Evolutionary conservation across 1,140 invertebrate genomes (phyloP), one percentile per base, ranked within the genome.

Genomic region (Monomorium pharaonis): DNA sequence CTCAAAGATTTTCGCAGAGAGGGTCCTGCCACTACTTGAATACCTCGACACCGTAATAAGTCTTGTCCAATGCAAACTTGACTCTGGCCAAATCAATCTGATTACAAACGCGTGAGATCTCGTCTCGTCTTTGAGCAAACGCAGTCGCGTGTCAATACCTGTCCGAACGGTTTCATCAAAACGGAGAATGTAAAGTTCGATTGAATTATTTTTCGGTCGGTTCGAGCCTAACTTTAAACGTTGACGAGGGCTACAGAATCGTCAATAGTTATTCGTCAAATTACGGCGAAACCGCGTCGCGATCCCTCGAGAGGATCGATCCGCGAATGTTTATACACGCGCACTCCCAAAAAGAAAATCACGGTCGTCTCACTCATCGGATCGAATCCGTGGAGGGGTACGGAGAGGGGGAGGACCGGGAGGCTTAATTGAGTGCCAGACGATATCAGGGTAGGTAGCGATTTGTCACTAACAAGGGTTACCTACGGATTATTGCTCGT

Each of bases 241-340:
- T 16, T 6, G 10, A 42, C 30, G 9, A 69, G 21, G 47, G 63
- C 0, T n/a, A 37, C 5, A 14, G 42, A 47, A 24, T 69, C 72
- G 91, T 91, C 91, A 90, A 93, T 93, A 90, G 87, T 90, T 93
- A 69, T 86, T 80, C 90, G 81, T 89, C 88, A 92, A 85, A 93
- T 92, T 92, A 90, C 78, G 30, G 4, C 21, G 63, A 18, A 37
- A 37, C 37, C 37, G n/a, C 78, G 60, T 75, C 87, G 42, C 77
- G 83, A 58, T 76, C 37, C 65, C 85, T 87, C 88, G 78, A 90
- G 78, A 86, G 88, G 76, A 88, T 92, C 90, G 88, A 92, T 90
- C 33, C 47, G 24, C 42, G 60, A 18, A 47, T 27, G 51, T 74
- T 51, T 67, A 65, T 44, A 42, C 77, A 58, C 56, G 56, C 77